Evolutionary conservation across 2,113 vertebrate genomes (phyloP).

Genomic region (Catharus fuscescens): DNA sequence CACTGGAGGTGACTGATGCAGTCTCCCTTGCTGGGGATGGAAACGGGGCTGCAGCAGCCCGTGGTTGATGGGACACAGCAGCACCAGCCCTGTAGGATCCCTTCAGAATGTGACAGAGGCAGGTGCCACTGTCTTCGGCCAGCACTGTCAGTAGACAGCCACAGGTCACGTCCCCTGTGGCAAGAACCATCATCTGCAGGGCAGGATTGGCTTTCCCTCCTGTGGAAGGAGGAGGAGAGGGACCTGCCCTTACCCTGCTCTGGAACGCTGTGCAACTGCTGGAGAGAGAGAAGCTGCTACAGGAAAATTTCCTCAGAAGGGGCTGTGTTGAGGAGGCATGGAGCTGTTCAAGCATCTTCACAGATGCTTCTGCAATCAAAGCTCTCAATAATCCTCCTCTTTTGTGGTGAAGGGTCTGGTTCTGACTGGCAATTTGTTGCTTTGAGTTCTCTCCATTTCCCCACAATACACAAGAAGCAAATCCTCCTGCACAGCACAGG

Average conservation of each 20-base stretch:
- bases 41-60: background rate
- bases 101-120: rapidly evolving
- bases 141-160: background rate
- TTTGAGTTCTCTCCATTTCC: background rate
- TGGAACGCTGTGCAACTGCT: background rate
- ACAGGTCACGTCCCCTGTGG: rapidly evolving
- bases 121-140: background rate
- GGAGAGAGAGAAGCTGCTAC: background rate
- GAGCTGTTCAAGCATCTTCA: constrained; percentile 47
- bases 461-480: background rate
- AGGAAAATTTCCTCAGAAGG: background rate
- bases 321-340: background rate
- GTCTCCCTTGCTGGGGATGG: background rate
- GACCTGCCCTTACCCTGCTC: background rate
- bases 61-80: background rate
- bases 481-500: background rate
- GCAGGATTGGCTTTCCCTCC: background rate
- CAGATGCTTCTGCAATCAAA: constrained; percentile 52
- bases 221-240: background rate
- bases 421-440: constrained; percentile 35
- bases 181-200: background rate
- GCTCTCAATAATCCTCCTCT: constrained; percentile 36
- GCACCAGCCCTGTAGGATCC: background rate
- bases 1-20: background rate
- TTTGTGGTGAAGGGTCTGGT: constrained; percentile 23